A percentile compares a stretch with the other conserved stretches of the same genome.
These are phyloP conservation scores for Phenganax subtilis DNA, from an alignment of 92 coral and sea anemone species.

Conservation along the genomic window DNA sequence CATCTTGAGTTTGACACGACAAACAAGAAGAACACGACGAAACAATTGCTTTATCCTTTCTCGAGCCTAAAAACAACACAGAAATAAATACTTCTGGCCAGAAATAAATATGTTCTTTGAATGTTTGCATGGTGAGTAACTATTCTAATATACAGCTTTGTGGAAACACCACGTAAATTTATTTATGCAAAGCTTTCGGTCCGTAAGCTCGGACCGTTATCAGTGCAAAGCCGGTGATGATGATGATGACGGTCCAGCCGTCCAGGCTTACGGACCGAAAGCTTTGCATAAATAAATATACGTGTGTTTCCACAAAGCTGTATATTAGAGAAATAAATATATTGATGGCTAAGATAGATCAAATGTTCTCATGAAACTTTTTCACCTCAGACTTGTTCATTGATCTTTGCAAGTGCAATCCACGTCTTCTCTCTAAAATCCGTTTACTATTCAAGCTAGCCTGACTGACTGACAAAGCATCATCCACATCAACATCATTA, in stretches of 20 bases:
- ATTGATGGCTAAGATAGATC: background rate
- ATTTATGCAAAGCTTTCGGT: too few relatives aligned
- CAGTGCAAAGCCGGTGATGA: too few relatives aligned
- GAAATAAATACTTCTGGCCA: background rate
- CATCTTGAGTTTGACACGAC: slow-evolving; percentile 52
- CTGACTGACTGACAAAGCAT: background rate
- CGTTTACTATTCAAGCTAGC: slow-evolving; percentile 22
- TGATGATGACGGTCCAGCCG: too few relatives aligned
- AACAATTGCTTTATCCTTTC: slow-evolving; percentile 21
- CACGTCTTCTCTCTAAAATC: slow-evolving; percentile 34
- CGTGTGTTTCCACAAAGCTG: too few relatives aligned
- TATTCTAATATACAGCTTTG: too few relatives aligned
- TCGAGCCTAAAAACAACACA: slow-evolving; percentile 29
- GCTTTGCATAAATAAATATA: too few relatives aligned
- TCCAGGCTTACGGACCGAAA: too few relatives aligned
- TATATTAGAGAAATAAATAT: background rate
- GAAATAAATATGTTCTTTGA: too few relatives aligned
- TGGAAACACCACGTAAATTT: too few relatives aligned
- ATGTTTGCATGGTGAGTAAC: too few relatives aligned
- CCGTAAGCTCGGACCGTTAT: too few relatives aligned
- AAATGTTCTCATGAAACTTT: background rate
- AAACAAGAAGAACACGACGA: slow-evolving; percentile 47
- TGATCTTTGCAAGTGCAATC: slow-evolving; percentile 32
- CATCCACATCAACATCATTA: background rate
- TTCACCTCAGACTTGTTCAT: slow-evolving; percentile 27